A percentile compares a stretch with the other conserved stretches of the same genome.
Conservation (phyloP, 2,888 invertebrate genomes). For the Eupithecia centaureata region DNA sequence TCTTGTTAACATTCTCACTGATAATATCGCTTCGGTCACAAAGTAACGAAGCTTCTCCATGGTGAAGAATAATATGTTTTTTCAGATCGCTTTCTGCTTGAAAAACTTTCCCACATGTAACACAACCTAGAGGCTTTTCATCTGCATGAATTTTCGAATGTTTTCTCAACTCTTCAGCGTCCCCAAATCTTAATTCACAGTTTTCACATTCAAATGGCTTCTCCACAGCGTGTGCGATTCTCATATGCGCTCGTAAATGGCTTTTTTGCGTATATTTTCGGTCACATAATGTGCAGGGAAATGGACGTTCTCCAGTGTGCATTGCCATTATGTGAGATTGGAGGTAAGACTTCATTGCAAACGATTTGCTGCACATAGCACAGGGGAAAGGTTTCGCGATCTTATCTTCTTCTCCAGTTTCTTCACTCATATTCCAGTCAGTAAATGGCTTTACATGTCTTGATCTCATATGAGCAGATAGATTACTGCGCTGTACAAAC, state of each 20-base stretch:
- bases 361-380: conserved; percentile 15
- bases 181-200: conserved; percentile 27
- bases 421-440: conserved; percentile 13
- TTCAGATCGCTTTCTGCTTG: conserved; percentile 15
- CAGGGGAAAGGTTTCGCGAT: conserved; percentile 14
- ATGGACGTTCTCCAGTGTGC: conserved; percentile 26
- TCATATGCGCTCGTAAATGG: conserved; percentile 22
- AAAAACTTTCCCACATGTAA: neutral
- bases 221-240: conserved; percentile 21
- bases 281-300: conserved; percentile 25
- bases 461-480: conserved; percentile 17
- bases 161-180: conserved; percentile 15
- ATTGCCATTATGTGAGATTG: conserved; percentile 30
- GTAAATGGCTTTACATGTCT: neutral
- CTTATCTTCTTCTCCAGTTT: neutral
- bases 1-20: neutral
- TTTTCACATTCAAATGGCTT: conserved; percentile 24
- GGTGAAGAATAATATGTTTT: conserved; percentile 8
- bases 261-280: conserved; percentile 29
- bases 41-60: conserved; percentile 8
- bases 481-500: conserved; percentile 19
- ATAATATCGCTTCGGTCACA: conserved; percentile 7
- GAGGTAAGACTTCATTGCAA: conserved; percentile 24
- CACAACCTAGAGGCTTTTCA: neutral
- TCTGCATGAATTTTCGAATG: conserved; percentile 17